Evolutionary conservation across 2,797 vertebrate genomes (phyloP), one percentile per base, ranked within the genome.

Genomic region (Leptodactylus fallax): DNA sequence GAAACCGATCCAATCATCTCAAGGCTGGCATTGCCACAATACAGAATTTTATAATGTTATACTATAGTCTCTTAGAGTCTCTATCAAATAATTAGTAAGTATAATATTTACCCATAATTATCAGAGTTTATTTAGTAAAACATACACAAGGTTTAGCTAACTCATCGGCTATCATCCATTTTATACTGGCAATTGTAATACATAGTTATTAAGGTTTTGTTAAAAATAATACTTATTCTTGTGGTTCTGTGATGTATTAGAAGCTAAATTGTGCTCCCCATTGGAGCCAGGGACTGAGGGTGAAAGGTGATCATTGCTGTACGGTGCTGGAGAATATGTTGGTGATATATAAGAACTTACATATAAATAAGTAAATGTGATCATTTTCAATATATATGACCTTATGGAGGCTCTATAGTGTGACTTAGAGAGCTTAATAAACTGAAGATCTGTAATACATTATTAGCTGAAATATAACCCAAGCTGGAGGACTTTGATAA

Each of bases 41-140:
- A 93, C 90, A 95, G 93, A 94, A 93, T 94, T 94, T 90, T 78
- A 91, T 92, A 91, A 92, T 91, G 92, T 91, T 93, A 91, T 92
- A 81, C 49, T 23, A 77, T 51, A 1, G 90, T 87, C 58, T 90
- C 90, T 92, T 92, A 90, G 91, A 92, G 90, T 87, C 90, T 89
- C 92, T 90, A 87, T 92, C 89, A 90, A 79, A 89, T 91, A 90
- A 92, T 93, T 51, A 76, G 88, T 89, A 53, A 79, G 49, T 91
- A 92, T 91, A 45, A 61, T 61, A 80, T 45, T 61, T 80, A 61
- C 16, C 36, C 36, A 60, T 3, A 74, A 25, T 85, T 85, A 83
- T 85, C 83, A 47, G 47, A 74, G 27, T 92, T 56, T 90, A 90
- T 72, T 23, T 36, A 21, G 21, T 10, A 7, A 90, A 92, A 92